phyloP scores from a whole-genome alignment of 1,140 invertebrate species.

The Meloidogyne exigua region DNA sequence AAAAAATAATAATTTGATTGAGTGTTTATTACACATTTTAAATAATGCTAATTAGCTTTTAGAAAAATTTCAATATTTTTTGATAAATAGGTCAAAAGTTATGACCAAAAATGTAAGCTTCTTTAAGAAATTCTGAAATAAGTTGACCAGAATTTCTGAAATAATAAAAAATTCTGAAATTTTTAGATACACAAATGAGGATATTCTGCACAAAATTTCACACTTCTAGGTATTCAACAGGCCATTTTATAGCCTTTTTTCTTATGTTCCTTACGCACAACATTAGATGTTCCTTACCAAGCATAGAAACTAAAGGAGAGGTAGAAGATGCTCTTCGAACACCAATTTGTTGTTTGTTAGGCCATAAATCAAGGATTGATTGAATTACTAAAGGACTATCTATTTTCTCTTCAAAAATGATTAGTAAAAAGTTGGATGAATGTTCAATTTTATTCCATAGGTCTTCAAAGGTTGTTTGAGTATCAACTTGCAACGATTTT shows the following conservation, averaged over 20 bases:
- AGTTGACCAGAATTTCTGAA: background rate
- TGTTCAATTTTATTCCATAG: conserved; percentile 50
- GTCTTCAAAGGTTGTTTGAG: conserved; percentile 58
- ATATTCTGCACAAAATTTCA: background rate
- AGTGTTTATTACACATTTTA: no score
- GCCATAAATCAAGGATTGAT: conserved; percentile 53
- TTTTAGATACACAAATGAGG: background rate
- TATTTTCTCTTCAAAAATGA: conserved; percentile 57
- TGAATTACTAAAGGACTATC: conserved; percentile 44
- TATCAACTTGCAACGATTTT: conserved; percentile 53
- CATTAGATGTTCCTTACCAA: conserved; percentile 16
- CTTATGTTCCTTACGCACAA: conserved; percentile 1
- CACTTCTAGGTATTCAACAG: background rate
- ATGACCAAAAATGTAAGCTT: background rate
- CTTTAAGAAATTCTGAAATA: background rate
- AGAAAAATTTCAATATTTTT: no score
- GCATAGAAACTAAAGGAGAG: conserved; percentile 58
- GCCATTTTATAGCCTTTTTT: background rate
- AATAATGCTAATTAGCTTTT: no score
- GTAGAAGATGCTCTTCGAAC: conserved; percentile 50
- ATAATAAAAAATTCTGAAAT: conserved; percentile 2
- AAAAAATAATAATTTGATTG: background rate
- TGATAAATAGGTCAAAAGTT: no score
- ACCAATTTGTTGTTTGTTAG: conserved; percentile 48
- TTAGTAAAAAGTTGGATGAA: conserved; percentile 57